Conservation (phyloP, 2,888 invertebrate species). For the Eurytoma adleriae region DNA sequence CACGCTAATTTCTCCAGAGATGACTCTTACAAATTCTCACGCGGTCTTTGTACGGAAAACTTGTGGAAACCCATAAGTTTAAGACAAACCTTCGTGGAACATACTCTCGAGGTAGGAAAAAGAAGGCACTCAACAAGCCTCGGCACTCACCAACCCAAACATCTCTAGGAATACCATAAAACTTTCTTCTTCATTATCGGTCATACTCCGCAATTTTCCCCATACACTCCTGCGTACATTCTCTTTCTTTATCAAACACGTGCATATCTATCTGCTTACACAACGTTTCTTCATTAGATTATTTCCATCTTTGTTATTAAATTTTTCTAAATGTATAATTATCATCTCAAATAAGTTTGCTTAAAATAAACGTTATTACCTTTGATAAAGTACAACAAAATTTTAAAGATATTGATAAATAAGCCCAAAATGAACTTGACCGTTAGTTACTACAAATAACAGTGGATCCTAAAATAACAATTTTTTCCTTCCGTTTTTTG, state of each 20-base stretch:
- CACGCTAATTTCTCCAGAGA: background rate
- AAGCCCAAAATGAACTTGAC: no score
- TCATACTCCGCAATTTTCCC: conserved; percentile 45
- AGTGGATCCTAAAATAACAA: no score
- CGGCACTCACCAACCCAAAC: conserved; percentile 24
- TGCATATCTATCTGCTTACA: background rate
- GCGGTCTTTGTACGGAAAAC: background rate
- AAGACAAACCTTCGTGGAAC: conserved; percentile 15
- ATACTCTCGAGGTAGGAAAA: conserved; percentile 12
- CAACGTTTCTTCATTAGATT: no score
- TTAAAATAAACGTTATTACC: no score
- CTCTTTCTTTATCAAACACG: conserved; percentile 54
- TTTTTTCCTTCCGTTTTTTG: no score
- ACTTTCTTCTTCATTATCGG: conserved; percentile 56
- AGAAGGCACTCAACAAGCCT: conserved; percentile 24
- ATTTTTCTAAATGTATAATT: no score
- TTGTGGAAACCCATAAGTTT: conserved; percentile 14
- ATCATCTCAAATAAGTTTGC: no score
- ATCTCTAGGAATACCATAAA: conserved; percentile 35
- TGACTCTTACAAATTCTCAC: background rate
- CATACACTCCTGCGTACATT: conserved; percentile 51
- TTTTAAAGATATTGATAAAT: no score
- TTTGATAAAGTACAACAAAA: no score
- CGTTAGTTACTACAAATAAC: no score
- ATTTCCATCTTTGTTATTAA: no score